These are phyloP conservation scores for Heliconius cydno DNA, from an alignment of 2,888 invertebrate genomes.

Conservation along the genomic window DNA sequence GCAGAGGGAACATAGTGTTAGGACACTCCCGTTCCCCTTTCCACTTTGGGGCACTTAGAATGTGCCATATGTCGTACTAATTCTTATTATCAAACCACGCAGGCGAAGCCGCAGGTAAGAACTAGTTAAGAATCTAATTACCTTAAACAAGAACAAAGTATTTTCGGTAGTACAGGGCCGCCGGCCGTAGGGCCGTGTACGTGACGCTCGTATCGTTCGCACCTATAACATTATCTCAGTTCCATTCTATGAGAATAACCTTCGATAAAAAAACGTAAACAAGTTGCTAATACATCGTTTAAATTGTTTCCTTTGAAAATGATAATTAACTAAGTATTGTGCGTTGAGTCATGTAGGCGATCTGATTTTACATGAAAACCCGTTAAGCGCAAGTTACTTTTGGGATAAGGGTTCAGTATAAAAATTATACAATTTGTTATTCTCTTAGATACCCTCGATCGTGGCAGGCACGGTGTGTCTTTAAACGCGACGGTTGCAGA, in stretches of 20 bases:
- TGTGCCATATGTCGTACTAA: no score
- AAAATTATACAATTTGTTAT: neutral
- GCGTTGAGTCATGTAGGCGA: conserved; percentile 2
- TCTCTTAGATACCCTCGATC: neutral
- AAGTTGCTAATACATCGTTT: neutral
- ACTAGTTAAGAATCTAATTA: neutral
- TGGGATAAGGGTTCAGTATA: neutral
- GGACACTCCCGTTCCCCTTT: no score
- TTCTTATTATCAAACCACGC: neutral
- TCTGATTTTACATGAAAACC: neutral
- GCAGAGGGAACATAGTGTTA: no score
- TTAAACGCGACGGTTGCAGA: no score
- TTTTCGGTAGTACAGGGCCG: conserved; percentile 1
- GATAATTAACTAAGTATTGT: neutral
- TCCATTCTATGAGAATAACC: conserved; percentile 13
- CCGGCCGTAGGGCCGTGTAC: conserved; percentile 22
- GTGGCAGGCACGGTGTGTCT: neutral
- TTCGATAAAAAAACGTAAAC: conserved; percentile 29
- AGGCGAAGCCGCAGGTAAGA: neutral
- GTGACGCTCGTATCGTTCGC: conserved; percentile 31
- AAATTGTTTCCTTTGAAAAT: neutral
- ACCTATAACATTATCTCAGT: conserved; percentile 5
- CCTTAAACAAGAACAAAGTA: neutral
- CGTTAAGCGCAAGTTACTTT: neutral
- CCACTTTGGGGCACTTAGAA: no score